These are phyloP conservation scores for Trachymyrmex cornetzi DNA, from an alignment of 1,140 invertebrate genomes.

Conservation along the genomic window DNA sequence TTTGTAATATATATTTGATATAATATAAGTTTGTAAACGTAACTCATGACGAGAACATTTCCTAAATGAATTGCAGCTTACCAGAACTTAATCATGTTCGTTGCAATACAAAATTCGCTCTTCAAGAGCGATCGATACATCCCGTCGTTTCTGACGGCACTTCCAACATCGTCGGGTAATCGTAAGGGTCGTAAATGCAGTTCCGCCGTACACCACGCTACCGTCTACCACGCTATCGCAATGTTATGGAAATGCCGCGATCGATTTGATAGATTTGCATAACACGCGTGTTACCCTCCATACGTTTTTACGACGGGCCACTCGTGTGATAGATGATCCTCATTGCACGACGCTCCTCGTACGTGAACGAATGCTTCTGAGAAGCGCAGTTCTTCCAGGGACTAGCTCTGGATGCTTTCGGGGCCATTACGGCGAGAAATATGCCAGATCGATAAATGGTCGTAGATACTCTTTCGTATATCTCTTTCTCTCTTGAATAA, in stretches of 20 bases:
- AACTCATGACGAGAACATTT: background rate
- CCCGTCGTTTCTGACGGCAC: slow-evolving; percentile 40
- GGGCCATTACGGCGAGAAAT: slow-evolving; percentile 52
- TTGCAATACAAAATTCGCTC: slow-evolving; percentile 49
- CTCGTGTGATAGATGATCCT: slow-evolving; percentile 31
- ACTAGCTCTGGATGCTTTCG: slow-evolving; percentile 15
- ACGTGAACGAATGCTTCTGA: slow-evolving; percentile 24
- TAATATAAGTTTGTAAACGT: slow-evolving; percentile 5
- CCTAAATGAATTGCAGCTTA: background rate
- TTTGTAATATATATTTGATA: background rate
- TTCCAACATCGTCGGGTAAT: slow-evolving; percentile 47
- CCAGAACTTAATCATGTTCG: slow-evolving; percentile 20
- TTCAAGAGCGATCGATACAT: slow-evolving; percentile 51
- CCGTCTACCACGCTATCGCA: slow-evolving; percentile 48
- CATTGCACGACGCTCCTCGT: slow-evolving; percentile 10
- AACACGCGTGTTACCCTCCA: slow-evolving; percentile 53
- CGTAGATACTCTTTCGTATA: slow-evolving; percentile 48
- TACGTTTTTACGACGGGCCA: slow-evolving; percentile 43
- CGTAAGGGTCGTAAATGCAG: slow-evolving; percentile 58
- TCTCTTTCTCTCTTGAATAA: slow-evolving; percentile 10
- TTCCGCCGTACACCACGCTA: slow-evolving; percentile 52
- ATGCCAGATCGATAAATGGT: slow-evolving; percentile 54
- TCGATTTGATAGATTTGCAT: slow-evolving; percentile 62
- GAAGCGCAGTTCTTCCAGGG: slow-evolving; percentile 27
- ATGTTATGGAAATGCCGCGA: slow-evolving; percentile 61